Conservation (phyloP, 2,797 vertebrate species). For the Tenualosa thibaudeaui region DNA sequence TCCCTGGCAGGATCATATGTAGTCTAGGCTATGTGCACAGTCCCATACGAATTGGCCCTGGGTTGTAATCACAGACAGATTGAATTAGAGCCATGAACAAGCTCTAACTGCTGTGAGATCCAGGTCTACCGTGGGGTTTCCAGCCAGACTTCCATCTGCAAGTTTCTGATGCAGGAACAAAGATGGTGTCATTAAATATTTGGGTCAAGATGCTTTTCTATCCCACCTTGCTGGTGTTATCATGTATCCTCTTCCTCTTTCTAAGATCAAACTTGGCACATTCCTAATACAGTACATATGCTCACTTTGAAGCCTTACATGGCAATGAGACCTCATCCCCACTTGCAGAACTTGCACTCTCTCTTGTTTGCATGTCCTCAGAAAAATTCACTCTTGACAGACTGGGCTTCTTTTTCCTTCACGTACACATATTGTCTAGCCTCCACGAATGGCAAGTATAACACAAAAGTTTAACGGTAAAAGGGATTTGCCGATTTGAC, state of each 20-base stretch:
- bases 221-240: neutral
- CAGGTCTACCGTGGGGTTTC: neutral
- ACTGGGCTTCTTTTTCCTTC: neutral
- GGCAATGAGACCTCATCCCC: neutral
- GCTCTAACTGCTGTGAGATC: neutral
- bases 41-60: slow-evolving; percentile 55
- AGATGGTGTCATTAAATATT: neutral
- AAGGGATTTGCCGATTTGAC: no score
- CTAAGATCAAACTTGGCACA: neutral
- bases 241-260: neutral
- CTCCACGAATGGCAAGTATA: no score
- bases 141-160: neutral
- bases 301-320: neutral
- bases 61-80: slow-evolving; percentile 61
- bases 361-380: neutral
- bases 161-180: neutral
- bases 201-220: neutral
- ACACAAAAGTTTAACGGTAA: no score
- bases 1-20: slow-evolving; percentile 68
- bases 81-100: slow-evolving; percentile 26
- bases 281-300: neutral
- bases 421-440: neutral
- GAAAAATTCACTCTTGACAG: neutral
- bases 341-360: neutral
- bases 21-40: slow-evolving; percentile 48